phyloP scores from a whole-genome alignment of 2,888 invertebrate species.

The Trissolcus japonicus region DNA sequence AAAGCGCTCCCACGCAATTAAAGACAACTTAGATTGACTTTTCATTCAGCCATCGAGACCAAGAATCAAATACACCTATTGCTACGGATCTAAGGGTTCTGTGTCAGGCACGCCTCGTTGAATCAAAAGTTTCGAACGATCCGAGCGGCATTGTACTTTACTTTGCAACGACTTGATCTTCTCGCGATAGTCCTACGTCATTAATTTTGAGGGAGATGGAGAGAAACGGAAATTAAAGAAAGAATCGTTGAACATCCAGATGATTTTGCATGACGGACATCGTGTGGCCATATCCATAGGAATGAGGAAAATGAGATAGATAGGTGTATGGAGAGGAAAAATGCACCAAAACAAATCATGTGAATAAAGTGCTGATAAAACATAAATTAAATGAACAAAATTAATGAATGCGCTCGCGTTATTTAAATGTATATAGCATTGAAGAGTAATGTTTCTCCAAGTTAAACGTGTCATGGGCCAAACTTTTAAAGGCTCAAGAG shows the following conservation, averaged over 20 bases:
- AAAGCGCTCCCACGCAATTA: neutral
- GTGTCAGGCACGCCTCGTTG: conserved; percentile 91
- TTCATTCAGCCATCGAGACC: conserved; percentile 1
- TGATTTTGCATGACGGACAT: conserved; percentile 42
- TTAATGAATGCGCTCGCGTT: conserved; percentile 57
- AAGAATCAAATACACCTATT: conserved; percentile 5
- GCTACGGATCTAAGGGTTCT: conserved; percentile 81
- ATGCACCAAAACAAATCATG: conserved; percentile 71
- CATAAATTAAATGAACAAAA: conserved; percentile 61
- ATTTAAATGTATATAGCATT: conserved; percentile 53
- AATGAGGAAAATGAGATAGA: conserved; percentile 42
- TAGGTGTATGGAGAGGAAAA: conserved; percentile 54
- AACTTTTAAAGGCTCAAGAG: too few relatives aligned
- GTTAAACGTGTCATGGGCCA: neutral
- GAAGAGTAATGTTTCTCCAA: neutral
- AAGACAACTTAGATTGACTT: neutral
- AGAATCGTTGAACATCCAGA: conserved; percentile 35
- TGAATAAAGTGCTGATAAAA: conserved; percentile 70
- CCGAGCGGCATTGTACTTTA: conserved; percentile 91
- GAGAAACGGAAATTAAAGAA: conserved; percentile 56
- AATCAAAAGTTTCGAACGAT: conserved; percentile 90
- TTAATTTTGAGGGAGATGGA: conserved; percentile 59
- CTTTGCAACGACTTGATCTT: conserved; percentile 90
- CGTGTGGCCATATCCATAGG: conserved; percentile 44
- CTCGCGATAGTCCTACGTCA: conserved; percentile 87